Evolutionary conservation across 2,888 invertebrate genomes (phyloP).

Genomic region (Anorthoa munda): DNA sequence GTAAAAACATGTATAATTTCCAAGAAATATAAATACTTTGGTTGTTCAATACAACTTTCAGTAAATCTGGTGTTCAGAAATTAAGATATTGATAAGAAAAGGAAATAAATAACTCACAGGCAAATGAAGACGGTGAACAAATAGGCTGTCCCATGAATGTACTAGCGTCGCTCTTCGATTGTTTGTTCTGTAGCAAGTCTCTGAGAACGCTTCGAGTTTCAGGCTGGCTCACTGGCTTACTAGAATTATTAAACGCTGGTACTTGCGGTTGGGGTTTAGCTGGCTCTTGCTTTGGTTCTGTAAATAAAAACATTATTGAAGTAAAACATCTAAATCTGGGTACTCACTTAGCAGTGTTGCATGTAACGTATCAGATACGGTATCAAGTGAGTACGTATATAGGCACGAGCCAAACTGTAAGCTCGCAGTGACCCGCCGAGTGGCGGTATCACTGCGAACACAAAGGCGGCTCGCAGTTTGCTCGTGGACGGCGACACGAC

Average conservation of each 20-base stretch:
- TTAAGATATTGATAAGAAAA: neutral
- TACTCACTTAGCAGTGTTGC: too few species aligned
- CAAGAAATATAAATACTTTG: neutral
- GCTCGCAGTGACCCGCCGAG: too few species aligned
- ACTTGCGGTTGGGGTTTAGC: conserved; percentile 55
- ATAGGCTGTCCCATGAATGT: conserved; percentile 87
- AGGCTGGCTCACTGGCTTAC: conserved; percentile 57
- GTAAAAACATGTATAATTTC: neutral
- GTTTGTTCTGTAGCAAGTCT: conserved; percentile 78
- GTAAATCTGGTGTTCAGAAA: neutral
- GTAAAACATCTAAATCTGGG: too few species aligned
- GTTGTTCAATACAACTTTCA: neutral
- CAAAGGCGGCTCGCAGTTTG: too few species aligned
- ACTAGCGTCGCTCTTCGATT: conserved; percentile 75
- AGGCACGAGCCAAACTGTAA: too few species aligned
- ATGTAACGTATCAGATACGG: too few species aligned
- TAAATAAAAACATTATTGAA: neutral
- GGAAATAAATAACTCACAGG: conserved; percentile 73
- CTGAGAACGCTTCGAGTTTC: conserved; percentile 80
- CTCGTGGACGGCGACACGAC: too few species aligned
- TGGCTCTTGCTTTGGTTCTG: conserved; percentile 70
- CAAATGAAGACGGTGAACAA: conserved; percentile 82
- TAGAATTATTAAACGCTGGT: conserved; percentile 48
- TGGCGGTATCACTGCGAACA: too few species aligned
- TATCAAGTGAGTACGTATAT: too few species aligned